Conservation (phyloP, 2,113 vertebrate genomes). For the Melanostigma gelatinosum region DNA sequence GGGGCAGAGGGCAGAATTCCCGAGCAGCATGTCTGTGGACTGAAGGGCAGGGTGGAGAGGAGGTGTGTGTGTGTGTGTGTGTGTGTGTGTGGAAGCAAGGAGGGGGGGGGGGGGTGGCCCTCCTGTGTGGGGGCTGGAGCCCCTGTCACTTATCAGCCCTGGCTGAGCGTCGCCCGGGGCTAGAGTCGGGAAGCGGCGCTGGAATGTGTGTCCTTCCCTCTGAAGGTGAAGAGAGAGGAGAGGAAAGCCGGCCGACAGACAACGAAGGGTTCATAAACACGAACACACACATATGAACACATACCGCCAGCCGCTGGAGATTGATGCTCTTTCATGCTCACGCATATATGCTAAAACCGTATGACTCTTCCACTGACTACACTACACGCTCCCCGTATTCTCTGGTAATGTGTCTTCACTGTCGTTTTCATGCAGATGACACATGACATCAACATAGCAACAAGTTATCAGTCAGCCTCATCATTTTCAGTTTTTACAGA, state of each 20-base stretch:
- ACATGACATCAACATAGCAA: neutral
- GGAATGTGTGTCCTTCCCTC: slow-evolving; percentile 86
- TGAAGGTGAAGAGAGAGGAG: slow-evolving; percentile 84
- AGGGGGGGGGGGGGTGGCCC: slow-evolving; percentile 19
- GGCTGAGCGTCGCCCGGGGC: slow-evolving; percentile 86
- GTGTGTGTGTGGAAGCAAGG: slow-evolving; percentile 3
- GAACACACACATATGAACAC: slow-evolving; percentile 30
- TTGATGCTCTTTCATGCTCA: slow-evolving; percentile 47
- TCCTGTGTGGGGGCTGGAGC: slow-evolving; percentile 77
- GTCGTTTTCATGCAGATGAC: slow-evolving; percentile 15
- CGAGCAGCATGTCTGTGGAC: slow-evolving; percentile 80
- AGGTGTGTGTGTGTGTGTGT: slow-evolving; percentile 35
- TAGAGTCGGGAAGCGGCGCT: slow-evolving; percentile 81
- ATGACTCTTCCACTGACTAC: slow-evolving; percentile 2
- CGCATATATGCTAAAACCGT: slow-evolving; percentile 25
- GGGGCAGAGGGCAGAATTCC: slow-evolving; percentile 86
- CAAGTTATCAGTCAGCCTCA: no score
- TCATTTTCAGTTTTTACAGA: neutral
- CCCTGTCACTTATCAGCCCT: slow-evolving; percentile 87
- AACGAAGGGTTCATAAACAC: slow-evolving; percentile 51
- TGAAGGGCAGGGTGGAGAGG: slow-evolving; percentile 73
- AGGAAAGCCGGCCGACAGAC: slow-evolving; percentile 61
- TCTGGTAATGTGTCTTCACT: neutral
- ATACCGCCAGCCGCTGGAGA: slow-evolving; percentile 48
- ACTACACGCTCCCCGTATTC: neutral